Evolutionary conservation across 2,888 invertebrate genomes (phyloP).

Genomic region (Hemicrepidius hirtus): DNA sequence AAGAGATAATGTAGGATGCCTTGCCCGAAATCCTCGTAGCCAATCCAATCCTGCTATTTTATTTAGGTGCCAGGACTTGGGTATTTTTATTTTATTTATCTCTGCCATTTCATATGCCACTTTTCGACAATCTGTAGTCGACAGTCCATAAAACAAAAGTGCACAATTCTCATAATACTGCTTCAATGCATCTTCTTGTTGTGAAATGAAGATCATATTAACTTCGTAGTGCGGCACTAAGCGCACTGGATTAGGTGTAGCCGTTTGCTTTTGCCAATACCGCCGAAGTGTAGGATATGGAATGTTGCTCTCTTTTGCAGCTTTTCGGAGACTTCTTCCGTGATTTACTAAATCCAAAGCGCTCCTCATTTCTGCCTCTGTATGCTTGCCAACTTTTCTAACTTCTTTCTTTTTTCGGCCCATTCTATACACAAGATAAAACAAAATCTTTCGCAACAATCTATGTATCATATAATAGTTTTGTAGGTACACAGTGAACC

Average conservation of each 20-base stretch:
- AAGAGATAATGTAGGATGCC: constrained; percentile 47
- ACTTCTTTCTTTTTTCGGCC: background rate
- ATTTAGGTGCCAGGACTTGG: constrained; percentile 45
- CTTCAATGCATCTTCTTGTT: constrained; percentile 12
- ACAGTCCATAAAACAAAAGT: constrained; percentile 19
- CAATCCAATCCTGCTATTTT: constrained; percentile 43
- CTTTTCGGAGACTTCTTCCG: too few relatives aligned
- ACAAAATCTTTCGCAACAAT: background rate
- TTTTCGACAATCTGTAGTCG: background rate
- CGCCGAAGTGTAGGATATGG: constrained; percentile 1
- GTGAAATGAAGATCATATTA: constrained; percentile 1
- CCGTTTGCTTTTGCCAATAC: background rate
- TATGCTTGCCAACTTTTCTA: background rate
- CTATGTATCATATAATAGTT: constrained; percentile 5
- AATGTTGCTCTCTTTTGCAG: too few relatives aligned
- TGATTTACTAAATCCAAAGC: too few relatives aligned
- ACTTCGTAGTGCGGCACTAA: constrained; percentile 3
- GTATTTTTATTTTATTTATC: constrained; percentile 47
- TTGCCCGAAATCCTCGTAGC: constrained; percentile 27
- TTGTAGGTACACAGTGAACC: background rate
- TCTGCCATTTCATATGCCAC: constrained; percentile 53
- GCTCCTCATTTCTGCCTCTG: too few relatives aligned
- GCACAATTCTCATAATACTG: constrained; percentile 29
- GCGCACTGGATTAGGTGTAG: background rate
- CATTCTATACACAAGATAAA: constrained; percentile 4